These are phyloP conservation scores for Sericinus montela DNA, from an alignment of 2,888 invertebrate genomes.

Conservation along the genomic window DNA sequence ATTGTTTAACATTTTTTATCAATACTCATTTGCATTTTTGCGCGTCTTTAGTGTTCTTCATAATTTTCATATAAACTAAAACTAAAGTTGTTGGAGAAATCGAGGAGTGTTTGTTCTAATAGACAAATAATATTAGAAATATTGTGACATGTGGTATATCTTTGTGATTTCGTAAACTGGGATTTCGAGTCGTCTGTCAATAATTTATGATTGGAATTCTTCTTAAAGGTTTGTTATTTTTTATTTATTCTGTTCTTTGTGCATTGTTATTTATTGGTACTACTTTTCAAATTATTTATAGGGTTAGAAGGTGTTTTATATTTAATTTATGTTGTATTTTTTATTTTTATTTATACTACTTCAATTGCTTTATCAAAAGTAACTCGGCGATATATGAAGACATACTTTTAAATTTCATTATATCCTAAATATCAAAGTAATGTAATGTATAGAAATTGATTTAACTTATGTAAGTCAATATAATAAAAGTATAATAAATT, in stretches of 20 bases:
- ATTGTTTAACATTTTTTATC: constrained; percentile 19
- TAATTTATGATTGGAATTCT: constrained; percentile 32
- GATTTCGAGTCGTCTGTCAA: constrained; percentile 31
- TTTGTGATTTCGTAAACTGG: constrained; percentile 33
- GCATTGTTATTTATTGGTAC: constrained; percentile 6
- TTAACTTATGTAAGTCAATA: too few species aligned
- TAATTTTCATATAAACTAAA: constrained; percentile 9
- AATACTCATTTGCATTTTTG: constrained; percentile 19
- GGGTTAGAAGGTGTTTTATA: background rate
- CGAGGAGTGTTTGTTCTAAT: constrained; percentile 6
- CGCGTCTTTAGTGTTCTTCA: constrained; percentile 20
- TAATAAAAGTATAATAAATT: too few species aligned
- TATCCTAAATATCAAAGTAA: too few species aligned
- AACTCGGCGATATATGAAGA: too few species aligned
- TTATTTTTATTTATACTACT: too few species aligned
- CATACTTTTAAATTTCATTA: too few species aligned
- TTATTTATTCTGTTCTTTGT: constrained; percentile 11
- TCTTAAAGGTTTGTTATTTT: constrained; percentile 21
- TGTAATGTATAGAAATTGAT: too few species aligned
- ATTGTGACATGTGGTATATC: constrained; percentile 31
- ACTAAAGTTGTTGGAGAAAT: background rate
- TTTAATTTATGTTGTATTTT: too few species aligned
- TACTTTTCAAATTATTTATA: background rate
- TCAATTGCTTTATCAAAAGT: too few species aligned
- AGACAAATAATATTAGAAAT: constrained; percentile 23